phyloP scores from a whole-genome alignment of 2,113 vertebrate species.

The Stigmatopora argus region DNA sequence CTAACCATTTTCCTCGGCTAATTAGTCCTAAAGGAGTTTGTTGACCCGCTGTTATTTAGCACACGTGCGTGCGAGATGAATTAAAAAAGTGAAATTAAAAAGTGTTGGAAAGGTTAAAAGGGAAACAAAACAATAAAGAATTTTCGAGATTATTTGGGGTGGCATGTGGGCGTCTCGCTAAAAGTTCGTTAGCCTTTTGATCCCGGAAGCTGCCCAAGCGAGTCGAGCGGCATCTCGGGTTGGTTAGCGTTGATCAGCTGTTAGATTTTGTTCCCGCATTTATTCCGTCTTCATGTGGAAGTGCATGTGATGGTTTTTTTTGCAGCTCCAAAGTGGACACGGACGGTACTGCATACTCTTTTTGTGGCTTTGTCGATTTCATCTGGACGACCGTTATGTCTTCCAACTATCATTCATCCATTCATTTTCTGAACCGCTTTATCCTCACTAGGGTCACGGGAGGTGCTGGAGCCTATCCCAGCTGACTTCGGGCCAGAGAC shows the following conservation, averaged over 20 bases:
- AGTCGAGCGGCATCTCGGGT: background rate
- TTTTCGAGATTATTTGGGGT: background rate
- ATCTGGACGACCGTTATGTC: no score
- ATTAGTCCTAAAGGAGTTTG: conserved; percentile 3
- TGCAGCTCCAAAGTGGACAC: no score
- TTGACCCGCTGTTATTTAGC: background rate
- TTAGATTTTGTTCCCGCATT: background rate
- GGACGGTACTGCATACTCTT: no score
- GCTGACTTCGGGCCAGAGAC: no score
- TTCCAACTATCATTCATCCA: no score
- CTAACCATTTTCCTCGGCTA: background rate
- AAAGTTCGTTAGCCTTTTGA: background rate
- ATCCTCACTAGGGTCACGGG: no score
- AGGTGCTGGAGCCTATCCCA: no score
- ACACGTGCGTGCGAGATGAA: background rate
- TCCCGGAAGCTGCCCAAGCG: background rate
- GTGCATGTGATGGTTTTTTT: no score
- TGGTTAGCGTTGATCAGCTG: background rate
- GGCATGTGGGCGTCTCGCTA: no score
- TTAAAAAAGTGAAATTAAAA: background rate
- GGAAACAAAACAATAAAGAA: background rate
- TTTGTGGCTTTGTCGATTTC: no score
- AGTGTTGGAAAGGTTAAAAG: conserved; percentile 1
- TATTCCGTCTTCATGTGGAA: no score
- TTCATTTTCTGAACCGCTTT: no score